Evolutionary conservation across 2,113 vertebrate genomes (phyloP).

Genomic region (Helogale parvula): DNA sequence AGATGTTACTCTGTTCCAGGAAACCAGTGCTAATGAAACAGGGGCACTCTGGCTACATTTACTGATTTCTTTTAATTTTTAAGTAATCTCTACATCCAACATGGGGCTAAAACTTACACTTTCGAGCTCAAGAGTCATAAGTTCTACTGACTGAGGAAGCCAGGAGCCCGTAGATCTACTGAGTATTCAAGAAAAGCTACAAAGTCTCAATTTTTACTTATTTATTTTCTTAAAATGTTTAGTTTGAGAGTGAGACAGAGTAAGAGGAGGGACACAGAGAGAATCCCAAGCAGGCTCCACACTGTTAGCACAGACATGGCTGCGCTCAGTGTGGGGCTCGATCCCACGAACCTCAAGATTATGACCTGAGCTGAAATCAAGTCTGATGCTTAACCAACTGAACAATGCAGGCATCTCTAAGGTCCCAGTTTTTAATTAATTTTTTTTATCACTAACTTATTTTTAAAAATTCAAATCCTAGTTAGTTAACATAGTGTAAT

Average conservation of each 20-base stretch:
- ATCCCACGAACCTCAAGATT: background rate
- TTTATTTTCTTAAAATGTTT: too few relatives aligned
- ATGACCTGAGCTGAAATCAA: background rate
- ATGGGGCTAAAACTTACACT: background rate
- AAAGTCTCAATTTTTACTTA: background rate
- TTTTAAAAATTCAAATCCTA: too few relatives aligned
- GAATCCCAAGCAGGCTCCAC: background rate
- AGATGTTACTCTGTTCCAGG: background rate
- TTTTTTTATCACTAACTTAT: too few relatives aligned
- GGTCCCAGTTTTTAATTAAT: background rate
- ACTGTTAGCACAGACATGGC: too few relatives aligned
- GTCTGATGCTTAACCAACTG: background rate
- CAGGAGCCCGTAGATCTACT: background rate
- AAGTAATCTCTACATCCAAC: background rate
- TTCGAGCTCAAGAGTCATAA: background rate
- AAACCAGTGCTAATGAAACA: background rate
- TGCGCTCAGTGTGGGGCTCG: background rate
- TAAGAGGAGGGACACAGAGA: too few relatives aligned
- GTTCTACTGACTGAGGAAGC: background rate
- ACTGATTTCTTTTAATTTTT: background rate
- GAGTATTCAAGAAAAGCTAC: background rate
- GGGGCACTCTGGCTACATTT: background rate
- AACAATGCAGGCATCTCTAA: background rate
- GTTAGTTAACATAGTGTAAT: too few relatives aligned
- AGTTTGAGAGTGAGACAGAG: too few relatives aligned